A percentile compares a stretch with the other conserved stretches of the same genome.
These are phyloP conservation scores for Ammodytes marinus DNA, from an alignment of 2,113 vertebrate genomes.

Conservation along the genomic window DNA sequence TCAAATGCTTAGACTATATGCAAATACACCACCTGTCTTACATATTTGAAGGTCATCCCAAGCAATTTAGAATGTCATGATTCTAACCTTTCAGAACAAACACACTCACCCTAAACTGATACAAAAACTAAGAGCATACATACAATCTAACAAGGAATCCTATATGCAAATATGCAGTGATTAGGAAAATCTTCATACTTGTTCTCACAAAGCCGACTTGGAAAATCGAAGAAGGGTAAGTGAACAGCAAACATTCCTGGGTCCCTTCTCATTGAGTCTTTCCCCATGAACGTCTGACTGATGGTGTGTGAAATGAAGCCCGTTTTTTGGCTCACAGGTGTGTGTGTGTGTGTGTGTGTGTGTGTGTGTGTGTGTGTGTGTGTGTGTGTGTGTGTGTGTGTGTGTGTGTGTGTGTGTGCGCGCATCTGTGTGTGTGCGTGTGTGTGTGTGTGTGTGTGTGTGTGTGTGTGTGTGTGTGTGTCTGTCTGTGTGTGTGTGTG, in stretches of 20 bases:
- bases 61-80: not conserved
- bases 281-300: not conserved
- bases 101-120: slow-evolving; percentile 23
- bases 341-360: not conserved
- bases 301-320: not conserved
- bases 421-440: not conserved
- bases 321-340: not conserved
- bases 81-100: slow-evolving; percentile 28
- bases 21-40: slow-evolving; percentile 42
- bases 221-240: slow-evolving; percentile 22
- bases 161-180: slow-evolving; percentile 47
- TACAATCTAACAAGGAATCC: slow-evolving; percentile 30
- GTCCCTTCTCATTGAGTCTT: not conserved
- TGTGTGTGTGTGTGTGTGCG: not conserved
- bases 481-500: not conserved
- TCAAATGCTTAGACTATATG: slow-evolving; percentile 8
- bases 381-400: no score
- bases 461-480: not conserved
- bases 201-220: slow-evolving; percentile 38
- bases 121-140: slow-evolving; percentile 34
- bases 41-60: slow-evolving; percentile 6
- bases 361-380: no score
- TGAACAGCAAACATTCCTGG: slow-evolving; percentile 10
- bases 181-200: slow-evolving; percentile 50
- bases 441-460: no score